Evolutionary conservation across 2,888 invertebrate genomes (phyloP).

Genomic region (Cacoxenus indagator): DNA sequence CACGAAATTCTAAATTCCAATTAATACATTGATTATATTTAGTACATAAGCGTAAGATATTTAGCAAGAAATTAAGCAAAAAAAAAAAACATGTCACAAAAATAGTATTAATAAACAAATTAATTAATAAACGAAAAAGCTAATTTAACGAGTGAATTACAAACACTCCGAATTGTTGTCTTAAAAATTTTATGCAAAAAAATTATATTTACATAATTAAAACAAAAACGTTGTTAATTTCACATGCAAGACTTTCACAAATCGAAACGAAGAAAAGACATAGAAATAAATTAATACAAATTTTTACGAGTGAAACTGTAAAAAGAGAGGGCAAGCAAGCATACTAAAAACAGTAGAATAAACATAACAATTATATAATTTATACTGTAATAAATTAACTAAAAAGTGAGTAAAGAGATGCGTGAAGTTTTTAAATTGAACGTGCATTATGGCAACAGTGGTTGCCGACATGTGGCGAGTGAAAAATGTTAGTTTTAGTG

Average conservation of each 20-base stretch:
- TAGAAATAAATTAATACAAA: background rate
- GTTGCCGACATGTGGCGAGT: no score
- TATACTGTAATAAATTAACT: background rate
- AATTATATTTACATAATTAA: background rate
- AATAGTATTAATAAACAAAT: background rate
- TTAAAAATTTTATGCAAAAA: background rate
- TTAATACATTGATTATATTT: background rate
- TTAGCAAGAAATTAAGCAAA: conserved; percentile 33
- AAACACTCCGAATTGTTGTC: no score
- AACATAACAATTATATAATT: background rate
- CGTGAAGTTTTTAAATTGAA: conserved; percentile 4
- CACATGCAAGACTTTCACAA: background rate
- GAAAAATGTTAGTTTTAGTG: conserved; percentile 48
- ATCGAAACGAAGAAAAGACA: background rate
- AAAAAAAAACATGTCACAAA: conserved; percentile 31
- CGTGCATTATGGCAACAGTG: no score
- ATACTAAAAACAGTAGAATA: background rate
- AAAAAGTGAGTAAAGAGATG: background rate
- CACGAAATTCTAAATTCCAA: conserved; percentile 30
- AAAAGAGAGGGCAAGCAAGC: background rate
- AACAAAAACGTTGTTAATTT: background rate
- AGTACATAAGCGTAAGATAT: conserved; percentile 32
- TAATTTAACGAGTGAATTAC: no score
- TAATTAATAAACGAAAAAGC: background rate
- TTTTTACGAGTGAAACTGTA: background rate